phyloP scores from a whole-genome alignment of 2,888 invertebrate genomes.

The Cepaea hortensis region DNA sequence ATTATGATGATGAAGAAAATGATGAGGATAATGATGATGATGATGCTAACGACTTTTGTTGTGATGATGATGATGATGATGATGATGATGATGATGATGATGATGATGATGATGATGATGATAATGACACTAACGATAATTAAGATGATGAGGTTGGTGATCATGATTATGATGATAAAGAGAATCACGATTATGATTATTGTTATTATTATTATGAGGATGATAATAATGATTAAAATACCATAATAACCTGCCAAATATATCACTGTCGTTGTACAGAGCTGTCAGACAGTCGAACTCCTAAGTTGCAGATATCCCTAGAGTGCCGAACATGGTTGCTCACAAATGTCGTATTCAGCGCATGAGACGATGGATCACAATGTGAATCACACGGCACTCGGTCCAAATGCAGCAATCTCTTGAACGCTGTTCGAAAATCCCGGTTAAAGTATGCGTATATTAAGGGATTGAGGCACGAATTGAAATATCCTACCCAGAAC shows the following conservation, averaged over 20 bases:
- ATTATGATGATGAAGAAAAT: no score
- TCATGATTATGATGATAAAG: no score
- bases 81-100: no score
- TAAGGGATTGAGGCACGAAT: constrained; percentile 96
- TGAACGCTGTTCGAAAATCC: constrained; percentile 98
- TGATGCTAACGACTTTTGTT: no score
- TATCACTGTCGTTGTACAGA: constrained; percentile 39
- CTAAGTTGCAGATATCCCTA: constrained; percentile 48
- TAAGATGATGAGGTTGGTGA: no score
- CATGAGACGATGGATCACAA: constrained; percentile 50
- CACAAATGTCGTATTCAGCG: constrained; percentile 53
- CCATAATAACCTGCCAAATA: background rate
- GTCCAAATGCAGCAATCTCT: constrained; percentile 75
- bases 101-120: no score
- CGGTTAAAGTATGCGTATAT: constrained; percentile 97
- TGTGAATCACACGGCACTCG: constrained; percentile 50
- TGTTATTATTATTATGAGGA: background rate
- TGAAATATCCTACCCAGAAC: constrained; percentile 99
- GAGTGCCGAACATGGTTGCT: constrained; percentile 6
- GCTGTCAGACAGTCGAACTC: constrained; percentile 51
- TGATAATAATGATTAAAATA: background rate
- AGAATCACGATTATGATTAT: no score
- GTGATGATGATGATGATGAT: no score
- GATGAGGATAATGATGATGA: no score
- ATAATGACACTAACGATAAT: no score